Evolutionary conservation across 2,797 vertebrate species (phyloP), one percentile per base, ranked within the genome.

Genomic region (Phoeniculus purpureus): DNA sequence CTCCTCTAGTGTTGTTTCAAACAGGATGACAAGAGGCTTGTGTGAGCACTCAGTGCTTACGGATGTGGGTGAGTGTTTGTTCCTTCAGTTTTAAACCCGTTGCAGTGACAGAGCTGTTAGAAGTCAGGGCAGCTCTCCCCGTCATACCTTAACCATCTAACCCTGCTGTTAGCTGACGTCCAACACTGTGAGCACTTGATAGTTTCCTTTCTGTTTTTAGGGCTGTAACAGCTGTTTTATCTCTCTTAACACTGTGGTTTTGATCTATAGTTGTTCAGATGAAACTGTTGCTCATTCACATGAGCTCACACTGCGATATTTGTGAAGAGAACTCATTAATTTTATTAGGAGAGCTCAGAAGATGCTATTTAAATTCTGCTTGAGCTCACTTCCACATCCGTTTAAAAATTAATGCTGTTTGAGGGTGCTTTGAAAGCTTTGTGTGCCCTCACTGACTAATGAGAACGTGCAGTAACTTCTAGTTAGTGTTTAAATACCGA

Each of bases 331-430:
- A 2, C 67, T 55, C 7, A 0, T 20, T 56, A 6, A 1, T 70
- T 83, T 64, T 37, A 9, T 34, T 45, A 19, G 50, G 23, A 79
- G 27, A 67, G 51, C 70, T 90, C 81, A 61, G 64, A 51, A 59
- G 59, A 18, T 47, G 64, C 55, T 52, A 1, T 81, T 85, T 52
- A 6, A 85, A n/a, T 61, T 26, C 71, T 68, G 26, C 70, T 87
- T 47, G 29, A 84, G 83, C 62, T 84, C 21, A 8, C 66, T 85
- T 61, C 34, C 47, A 11, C 48, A 20, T 56, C 72, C 80, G 17
- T 78, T 93, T 55, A 85, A 94, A 89, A 91, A 87, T 48, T 45
- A 50, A 84, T 72, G 31, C 60, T 70, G 54, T 48, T 70, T 73
- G 27, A 74, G 64, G 54, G 34, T 79, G 77, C 83, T 92, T 77